Percentiles rank a stretch among this genome's conserved stretches.
phyloP scores from a whole-genome alignment of 2,888 invertebrate genomes.

The Apoderus coryli region DNA sequence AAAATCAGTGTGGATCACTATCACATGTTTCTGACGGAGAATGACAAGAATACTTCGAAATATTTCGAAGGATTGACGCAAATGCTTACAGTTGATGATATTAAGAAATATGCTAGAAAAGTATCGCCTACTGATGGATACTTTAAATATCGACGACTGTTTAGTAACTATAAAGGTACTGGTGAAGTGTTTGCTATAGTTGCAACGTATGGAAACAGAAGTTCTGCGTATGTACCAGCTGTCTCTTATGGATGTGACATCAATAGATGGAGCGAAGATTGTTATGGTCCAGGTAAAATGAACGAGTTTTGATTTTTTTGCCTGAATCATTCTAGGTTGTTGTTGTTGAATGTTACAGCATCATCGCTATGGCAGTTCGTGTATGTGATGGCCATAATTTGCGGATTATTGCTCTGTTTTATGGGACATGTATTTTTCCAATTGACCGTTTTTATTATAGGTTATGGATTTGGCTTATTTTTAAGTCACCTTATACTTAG shows the following conservation, averaged over 20 bases:
- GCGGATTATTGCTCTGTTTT: constrained; percentile 47
- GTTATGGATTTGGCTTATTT: constrained; percentile 42
- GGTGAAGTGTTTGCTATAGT: constrained; percentile 46
- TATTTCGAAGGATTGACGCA: constrained; percentile 46
- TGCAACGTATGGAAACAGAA: constrained; percentile 32
- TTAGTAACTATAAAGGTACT: constrained; percentile 45
- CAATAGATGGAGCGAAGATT: constrained; percentile 32
- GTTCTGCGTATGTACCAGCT: constrained; percentile 52
- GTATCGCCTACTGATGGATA: constrained; percentile 27
- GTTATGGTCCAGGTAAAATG: constrained; percentile 39
- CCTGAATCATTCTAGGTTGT: too few relatives aligned
- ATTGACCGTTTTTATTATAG: constrained; percentile 44
- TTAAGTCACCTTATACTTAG: too few relatives aligned
- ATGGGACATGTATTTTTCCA: constrained; percentile 50
- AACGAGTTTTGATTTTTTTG: constrained; percentile 8
- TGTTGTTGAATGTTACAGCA: constrained; percentile 31
- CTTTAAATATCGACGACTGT: constrained; percentile 29
- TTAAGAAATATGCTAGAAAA: constrained; percentile 37
- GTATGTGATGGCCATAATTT: constrained; percentile 39
- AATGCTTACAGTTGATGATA: constrained; percentile 45
- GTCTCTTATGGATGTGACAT: constrained; percentile 51
- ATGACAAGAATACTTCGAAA: constrained; percentile 36
- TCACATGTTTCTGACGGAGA: constrained; percentile 44
- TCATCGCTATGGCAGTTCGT: constrained; percentile 36
- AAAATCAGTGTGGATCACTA: constrained; percentile 40